A percentile compares a stretch with the other conserved stretches of the same genome.
Conservation (phyloP, 2,113 vertebrate species). For the Todiramphus chloris region DNA sequence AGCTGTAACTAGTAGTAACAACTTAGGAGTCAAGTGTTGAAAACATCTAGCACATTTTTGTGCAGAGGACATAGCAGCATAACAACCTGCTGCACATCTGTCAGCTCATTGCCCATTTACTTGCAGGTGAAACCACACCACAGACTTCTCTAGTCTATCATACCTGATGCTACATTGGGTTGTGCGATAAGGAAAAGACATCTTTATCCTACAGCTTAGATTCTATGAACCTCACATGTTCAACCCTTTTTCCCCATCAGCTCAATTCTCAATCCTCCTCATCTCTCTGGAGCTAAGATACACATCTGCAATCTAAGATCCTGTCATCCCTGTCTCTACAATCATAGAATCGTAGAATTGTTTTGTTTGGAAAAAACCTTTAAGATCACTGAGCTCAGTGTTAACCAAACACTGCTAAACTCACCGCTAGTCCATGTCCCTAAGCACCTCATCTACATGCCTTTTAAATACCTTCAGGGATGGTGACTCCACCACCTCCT, state of each 20-base stretch:
- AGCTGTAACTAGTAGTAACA: neutral
- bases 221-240: neutral
- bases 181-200: neutral
- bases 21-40: neutral
- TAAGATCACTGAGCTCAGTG: neutral
- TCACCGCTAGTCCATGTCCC: no score
- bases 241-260: neutral
- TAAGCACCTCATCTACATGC: no score
- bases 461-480: no score
- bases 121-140: neutral
- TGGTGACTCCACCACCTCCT: no score
- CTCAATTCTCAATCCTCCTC: neutral
- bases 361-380: neutral
- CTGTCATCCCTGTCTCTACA: neutral
- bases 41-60: neutral
- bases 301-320: neutral
- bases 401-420: neutral
- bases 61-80: neutral
- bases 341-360: neutral
- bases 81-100: neutral
- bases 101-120: neutral
- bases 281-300: neutral
- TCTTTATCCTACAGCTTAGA: neutral
- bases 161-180: neutral
- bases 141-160: neutral